Evolutionary conservation across 2,888 invertebrate species (phyloP), one percentile per base, ranked within the genome.

Genomic region (Leptodirus hochenwartii): DNA sequence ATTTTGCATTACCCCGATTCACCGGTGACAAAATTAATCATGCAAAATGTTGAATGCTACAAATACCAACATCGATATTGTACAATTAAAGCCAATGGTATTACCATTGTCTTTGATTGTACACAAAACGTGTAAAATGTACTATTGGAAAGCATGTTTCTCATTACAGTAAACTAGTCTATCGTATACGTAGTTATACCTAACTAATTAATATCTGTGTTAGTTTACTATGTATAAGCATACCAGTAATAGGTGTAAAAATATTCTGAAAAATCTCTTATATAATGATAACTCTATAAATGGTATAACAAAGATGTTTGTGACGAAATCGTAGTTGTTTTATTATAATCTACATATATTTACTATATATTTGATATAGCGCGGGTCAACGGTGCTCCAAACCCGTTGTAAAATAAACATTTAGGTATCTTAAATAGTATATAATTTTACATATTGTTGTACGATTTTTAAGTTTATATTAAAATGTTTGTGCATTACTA

Each of bases 361-460:
- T n/a, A n/a, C n/a, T n/a, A n/a, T n/a, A n/a, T n/a, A n/a, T n/a
- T n/a, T n/a, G n/a, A n/a, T n/a, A n/a, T n/a, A n/a, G n/a, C n/a
- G n/a, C n/a, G n/a, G n/a, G n/a, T n/a, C n/a, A n/a, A 41, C 41
- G 41, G 41, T 38, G 35, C 28, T 36, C 36, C 36, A 36, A n/a
- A 33, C 36, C 36, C 36, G 36, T 36, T 36, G 30, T 33, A 33
- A 31, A 36, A 44, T 46, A 38, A 63, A 58, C 60, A 55, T 58
- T 56, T 56, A 58, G 61, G 61, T 61, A 63, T 59, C n/a, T n/a
- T n/a, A n/a, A 59, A 73, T 73, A 73, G 72, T 70, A 69, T 75
- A 73, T 75, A 76, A 75, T 75, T 75, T 76, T 75, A 74, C 74
- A 75, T 74, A 75, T 73, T 75, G 73, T 73, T 75, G 74, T 75